Evolutionary conservation across 2,797 vertebrate genomes (phyloP).

Genomic region (Silurus lanzhouensis): DNA sequence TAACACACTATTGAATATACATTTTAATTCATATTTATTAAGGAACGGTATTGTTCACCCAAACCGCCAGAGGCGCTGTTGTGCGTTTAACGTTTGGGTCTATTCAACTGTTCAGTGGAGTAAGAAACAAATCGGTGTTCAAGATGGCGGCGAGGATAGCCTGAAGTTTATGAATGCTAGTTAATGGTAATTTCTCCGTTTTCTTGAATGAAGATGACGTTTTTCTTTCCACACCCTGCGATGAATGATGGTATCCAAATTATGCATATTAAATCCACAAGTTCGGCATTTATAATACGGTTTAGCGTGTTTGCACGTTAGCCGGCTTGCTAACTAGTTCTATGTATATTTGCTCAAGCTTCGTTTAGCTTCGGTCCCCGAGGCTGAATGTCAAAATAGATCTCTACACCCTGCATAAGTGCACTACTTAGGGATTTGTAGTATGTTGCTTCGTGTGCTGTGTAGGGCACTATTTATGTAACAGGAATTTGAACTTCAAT

Average conservation of each 20-base stretch:
- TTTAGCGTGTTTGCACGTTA: neutral
- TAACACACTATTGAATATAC: too few relatives aligned
- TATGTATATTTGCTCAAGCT: slow-evolving; percentile 1
- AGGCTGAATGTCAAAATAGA: slow-evolving; percentile 12
- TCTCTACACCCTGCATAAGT: neutral
- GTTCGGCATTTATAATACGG: neutral
- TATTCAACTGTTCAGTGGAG: neutral
- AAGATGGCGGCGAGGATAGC: slow-evolving; percentile 58
- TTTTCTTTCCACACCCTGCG: neutral
- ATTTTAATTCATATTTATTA: too few relatives aligned
- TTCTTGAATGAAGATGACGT: neutral
- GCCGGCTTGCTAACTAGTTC: slow-evolving; percentile 7
- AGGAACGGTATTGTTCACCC: neutral
- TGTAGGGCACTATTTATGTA: neutral
- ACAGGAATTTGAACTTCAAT: neutral
- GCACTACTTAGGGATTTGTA: neutral
- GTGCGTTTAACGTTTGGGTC: neutral
- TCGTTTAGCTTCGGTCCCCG: neutral
- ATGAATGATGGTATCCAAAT: neutral
- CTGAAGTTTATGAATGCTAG: slow-evolving; percentile 54
- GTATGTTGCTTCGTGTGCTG: neutral
- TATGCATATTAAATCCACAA: neutral
- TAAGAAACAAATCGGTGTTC: slow-evolving; percentile 23
- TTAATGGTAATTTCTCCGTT: slow-evolving; percentile 3
- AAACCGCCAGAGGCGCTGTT: slow-evolving; percentile 42